Percentiles rank a stretch among this genome's conserved stretches.
These are phyloP conservation scores for Drosophila busckii DNA, from an alignment of 1,140 invertebrate genomes.

Conservation along the genomic window DNA sequence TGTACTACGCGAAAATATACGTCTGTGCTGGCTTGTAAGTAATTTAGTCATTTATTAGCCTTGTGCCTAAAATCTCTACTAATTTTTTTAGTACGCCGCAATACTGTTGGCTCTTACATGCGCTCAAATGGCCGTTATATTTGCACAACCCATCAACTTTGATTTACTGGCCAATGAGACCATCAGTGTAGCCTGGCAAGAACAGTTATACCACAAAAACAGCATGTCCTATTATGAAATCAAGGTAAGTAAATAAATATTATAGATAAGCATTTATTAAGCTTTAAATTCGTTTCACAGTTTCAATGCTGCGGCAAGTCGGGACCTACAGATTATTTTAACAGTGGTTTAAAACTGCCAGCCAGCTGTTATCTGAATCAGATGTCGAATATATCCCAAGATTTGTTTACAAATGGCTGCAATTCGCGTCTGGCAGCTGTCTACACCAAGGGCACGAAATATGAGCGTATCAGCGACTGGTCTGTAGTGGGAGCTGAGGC, in stretches of 20 bases:
- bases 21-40: constrained; percentile 68
- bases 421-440: constrained; percentile 31
- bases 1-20: constrained; percentile 49
- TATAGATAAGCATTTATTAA: background rate
- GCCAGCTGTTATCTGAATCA: constrained; percentile 63
- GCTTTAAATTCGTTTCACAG: constrained; percentile 17
- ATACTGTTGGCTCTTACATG: constrained; percentile 53
- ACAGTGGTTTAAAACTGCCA: constrained; percentile 45
- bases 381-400: constrained; percentile 38
- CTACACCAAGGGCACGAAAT: constrained; percentile 48
- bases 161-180: constrained; percentile 60
- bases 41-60: background rate
- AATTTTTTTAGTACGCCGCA: constrained; percentile 45
- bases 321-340: constrained; percentile 50
- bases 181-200: constrained; percentile 55
- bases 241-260: constrained; percentile 37
- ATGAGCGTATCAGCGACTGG: constrained; percentile 64
- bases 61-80: background rate
- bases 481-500: constrained; percentile 67
- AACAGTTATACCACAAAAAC: constrained; percentile 29
- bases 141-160: constrained; percentile 61
- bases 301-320: constrained; percentile 68
- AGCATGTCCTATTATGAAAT: constrained; percentile 67
- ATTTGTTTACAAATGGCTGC: constrained; percentile 55
- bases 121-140: constrained; percentile 71